Evolutionary conservation across 2,113 vertebrate species (phyloP).

Genomic region (Grammomys dolichurus): DNA sequence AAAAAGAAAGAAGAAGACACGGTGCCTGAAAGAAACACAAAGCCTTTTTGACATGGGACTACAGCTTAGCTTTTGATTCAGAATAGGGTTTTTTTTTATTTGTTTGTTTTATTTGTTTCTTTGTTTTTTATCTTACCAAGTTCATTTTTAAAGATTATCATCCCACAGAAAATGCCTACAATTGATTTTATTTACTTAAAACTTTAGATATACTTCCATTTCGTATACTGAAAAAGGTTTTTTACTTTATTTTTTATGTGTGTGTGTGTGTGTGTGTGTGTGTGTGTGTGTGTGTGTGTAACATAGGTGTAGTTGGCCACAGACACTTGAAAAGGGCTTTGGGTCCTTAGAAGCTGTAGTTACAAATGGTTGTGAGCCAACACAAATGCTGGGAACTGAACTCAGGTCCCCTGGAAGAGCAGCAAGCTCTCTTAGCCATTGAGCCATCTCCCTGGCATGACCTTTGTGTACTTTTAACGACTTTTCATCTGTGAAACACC

Average conservation of each 20-base stretch:
- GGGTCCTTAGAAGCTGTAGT: neutral
- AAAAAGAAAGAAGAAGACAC: neutral
- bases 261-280: neutral
- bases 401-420: neutral
- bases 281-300: neutral
- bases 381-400: neutral
- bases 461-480: neutral
- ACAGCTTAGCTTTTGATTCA: neutral
- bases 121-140: slow-evolving; percentile 22
- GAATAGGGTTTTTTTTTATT: neutral
- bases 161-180: neutral
- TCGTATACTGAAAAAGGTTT: neutral
- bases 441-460: neutral
- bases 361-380: neutral
- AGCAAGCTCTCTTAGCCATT: neutral
- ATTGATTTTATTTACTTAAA: slow-evolving; percentile 25
- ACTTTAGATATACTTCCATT: neutral
- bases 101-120: neutral
- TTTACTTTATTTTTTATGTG: neutral
- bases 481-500: neutral
- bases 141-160: neutral
- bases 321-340: neutral
- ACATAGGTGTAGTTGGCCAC: neutral
- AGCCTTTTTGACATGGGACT: neutral
- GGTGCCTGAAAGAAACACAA: neutral